Base-by-base conservation (phyloP, 2,113 vertebrate species). In the Probosciger aterrimus region DNA sequence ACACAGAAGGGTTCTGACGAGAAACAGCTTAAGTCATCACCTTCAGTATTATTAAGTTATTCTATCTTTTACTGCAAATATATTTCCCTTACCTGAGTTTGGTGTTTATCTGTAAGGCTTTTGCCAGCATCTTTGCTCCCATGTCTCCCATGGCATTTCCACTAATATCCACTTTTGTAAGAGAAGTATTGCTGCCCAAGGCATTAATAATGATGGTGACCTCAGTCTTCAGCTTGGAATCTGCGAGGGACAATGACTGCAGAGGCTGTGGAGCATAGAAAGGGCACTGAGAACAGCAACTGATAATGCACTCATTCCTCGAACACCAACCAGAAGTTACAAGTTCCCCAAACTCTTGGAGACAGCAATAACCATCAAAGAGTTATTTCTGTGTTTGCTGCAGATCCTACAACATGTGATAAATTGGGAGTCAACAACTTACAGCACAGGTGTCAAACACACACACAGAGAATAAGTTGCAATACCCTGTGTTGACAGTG, bases 101-200 rank as follows among this genome's bases (percentile, higher is more conserved):
- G 76, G 99, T 99, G 98, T 99, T 99, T 97, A 99, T 99, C 97
- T 99, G 99, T 30, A 99, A 97, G 0, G 99, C 99, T 96, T 99
- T 99, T 71, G 99, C 99, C 95, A 99, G 90, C 99, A 99, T 99
- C 97, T 99, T 99, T 7, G 99, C 99, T 59, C 99, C 99, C 98
- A 99, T 99, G 96, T 99, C 99, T 6, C 99, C 99, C 99, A 99
- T 99, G 31, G 98, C 98, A 28, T 99, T 99, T 63, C 99, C 99
- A 52, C 99, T 99, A 97, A 99, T 99, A 97, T 99, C 99, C 82
- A 99, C 98, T 93, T 98, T 98, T 63, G 99, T 99, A 88, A 99
- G 98, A 10, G 99, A 99, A 59, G 99, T 98, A 97, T 99, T 99
- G 98, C 99, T 99, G 63, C 99, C 99, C 90, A 99, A 97, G 33